phyloP scores from a whole-genome alignment of 1,140 invertebrate genomes.

The Nixonia krombeini region DNA sequence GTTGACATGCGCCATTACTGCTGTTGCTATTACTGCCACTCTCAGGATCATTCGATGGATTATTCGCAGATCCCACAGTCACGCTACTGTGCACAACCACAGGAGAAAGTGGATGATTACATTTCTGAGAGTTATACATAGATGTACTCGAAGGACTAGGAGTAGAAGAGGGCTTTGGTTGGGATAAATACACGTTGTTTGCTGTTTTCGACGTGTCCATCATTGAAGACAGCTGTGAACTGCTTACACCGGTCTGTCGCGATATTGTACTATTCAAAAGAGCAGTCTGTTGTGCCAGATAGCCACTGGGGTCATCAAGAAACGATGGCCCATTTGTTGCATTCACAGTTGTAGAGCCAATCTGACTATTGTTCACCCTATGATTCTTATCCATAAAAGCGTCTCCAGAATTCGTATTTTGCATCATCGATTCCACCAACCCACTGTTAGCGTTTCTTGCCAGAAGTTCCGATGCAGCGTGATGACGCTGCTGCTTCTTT shows the following conservation, averaged over 20 bases:
- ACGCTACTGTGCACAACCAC: slow-evolving; percentile 67
- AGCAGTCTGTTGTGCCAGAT: slow-evolving; percentile 88
- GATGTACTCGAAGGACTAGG: slow-evolving; percentile 61
- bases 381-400: slow-evolving; percentile 63
- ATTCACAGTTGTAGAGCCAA: slow-evolving; percentile 54
- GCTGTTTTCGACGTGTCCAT: slow-evolving; percentile 59
- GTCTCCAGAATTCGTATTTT: slow-evolving; percentile 54
- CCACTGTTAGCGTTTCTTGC: neutral
- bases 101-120: slow-evolving; percentile 64
- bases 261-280: slow-evolving; percentile 87
- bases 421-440: slow-evolving; percentile 30
- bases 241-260: slow-evolving; percentile 76
- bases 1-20: no score
- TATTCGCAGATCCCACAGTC: slow-evolving; percentile 59
- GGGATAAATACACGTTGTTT: slow-evolving; percentile 58
- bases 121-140: slow-evolving; percentile 55
- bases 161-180: slow-evolving; percentile 66
- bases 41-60: slow-evolving; percentile 54
- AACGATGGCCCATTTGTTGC: slow-evolving; percentile 78
- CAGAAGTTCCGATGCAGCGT: slow-evolving; percentile 42
- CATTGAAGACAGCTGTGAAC: slow-evolving; percentile 62
- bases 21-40: no score
- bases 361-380: slow-evolving; percentile 56
- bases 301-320: slow-evolving; percentile 90
- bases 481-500: slow-evolving; percentile 73